Percentiles rank a stretch among this genome's conserved stretches.
Conservation (phyloP, 2,113 vertebrate genomes). For the Larimichthys polyactis region DNA sequence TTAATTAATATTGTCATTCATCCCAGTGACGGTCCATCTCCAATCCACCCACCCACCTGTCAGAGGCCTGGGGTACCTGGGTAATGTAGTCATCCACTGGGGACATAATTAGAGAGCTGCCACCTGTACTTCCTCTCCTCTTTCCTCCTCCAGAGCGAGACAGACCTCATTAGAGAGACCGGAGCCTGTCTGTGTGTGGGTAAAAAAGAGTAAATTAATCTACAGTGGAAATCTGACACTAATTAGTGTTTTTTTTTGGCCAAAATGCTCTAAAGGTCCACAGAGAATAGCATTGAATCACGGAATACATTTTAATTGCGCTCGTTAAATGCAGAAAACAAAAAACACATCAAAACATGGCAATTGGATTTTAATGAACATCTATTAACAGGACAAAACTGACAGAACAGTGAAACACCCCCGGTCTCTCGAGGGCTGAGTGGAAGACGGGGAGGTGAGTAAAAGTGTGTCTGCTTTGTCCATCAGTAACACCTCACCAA, state of each 20-base stretch:
- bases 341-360: constrained; percentile 71
- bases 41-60: constrained; percentile 63
- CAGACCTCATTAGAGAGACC: constrained; percentile 74
- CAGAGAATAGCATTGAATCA: constrained; percentile 59
- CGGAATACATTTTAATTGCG: constrained; percentile 71
- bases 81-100: constrained; percentile 80
- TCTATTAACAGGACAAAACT: constrained; percentile 58
- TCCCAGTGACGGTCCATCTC: constrained; percentile 46
- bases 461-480: constrained; percentile 19
- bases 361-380: constrained; percentile 72
- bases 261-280: constrained; percentile 60
- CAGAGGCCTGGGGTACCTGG: constrained; percentile 72
- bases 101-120: constrained; percentile 80
- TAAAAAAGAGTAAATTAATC: constrained; percentile 65
- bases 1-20: constrained; percentile 61
- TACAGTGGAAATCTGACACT: constrained; percentile 77
- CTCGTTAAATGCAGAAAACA: constrained; percentile 64
- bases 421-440: constrained; percentile 5
- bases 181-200: constrained; percentile 40
- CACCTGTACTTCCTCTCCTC: constrained; percentile 69
- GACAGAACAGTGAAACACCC: constrained; percentile 49
- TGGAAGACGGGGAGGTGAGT: constrained; percentile 9
- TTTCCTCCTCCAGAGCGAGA: constrained; percentile 60
- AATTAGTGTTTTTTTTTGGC: constrained; percentile 78
- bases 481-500: constrained; percentile 12